A percentile compares a stretch with the other conserved stretches of the same genome.
phyloP scores from a whole-genome alignment of 1,140 invertebrate genomes.

The Berghia stephanieae region DNA sequence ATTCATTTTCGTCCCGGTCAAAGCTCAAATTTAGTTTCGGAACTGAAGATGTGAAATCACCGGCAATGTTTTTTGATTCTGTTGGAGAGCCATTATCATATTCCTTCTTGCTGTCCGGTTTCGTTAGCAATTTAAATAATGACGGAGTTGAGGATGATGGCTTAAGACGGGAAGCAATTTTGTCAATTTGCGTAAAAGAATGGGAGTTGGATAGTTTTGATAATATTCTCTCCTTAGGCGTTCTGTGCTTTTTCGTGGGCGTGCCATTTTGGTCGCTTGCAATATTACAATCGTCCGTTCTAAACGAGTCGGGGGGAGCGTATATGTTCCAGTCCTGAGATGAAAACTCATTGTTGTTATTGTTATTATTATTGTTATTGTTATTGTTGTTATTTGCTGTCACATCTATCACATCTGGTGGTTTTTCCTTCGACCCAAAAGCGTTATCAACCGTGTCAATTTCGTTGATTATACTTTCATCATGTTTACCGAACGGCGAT shows the following conservation, averaged over 20 bases:
- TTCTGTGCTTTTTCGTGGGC: not conserved
- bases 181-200: not conserved
- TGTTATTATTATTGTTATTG: not conserved
- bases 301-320: not conserved
- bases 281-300: not conserved
- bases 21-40: too few species aligned
- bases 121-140: not conserved
- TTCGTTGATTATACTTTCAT: slow-evolving; percentile 3
- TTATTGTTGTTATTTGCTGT: not conserved
- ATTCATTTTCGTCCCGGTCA: too few species aligned
- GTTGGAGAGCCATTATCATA: not conserved
- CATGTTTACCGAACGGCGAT: not conserved
- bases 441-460: not conserved
- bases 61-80: not conserved
- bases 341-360: not conserved
- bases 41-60: not conserved
- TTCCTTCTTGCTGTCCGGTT: not conserved
- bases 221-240: not conserved
- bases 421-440: too few species aligned
- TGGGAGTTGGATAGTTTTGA: not conserved
- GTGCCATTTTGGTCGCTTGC: not conserved
- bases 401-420: slow-evolving; percentile 34
- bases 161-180: not conserved
- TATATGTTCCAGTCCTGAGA: not conserved
- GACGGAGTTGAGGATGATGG: slow-evolving; percentile 1